A percentile compares a stretch with the other conserved stretches of the same genome.
Evolutionary conservation across 2,113 vertebrate species (phyloP).

Genomic region (Ifrita kowaldi): DNA sequence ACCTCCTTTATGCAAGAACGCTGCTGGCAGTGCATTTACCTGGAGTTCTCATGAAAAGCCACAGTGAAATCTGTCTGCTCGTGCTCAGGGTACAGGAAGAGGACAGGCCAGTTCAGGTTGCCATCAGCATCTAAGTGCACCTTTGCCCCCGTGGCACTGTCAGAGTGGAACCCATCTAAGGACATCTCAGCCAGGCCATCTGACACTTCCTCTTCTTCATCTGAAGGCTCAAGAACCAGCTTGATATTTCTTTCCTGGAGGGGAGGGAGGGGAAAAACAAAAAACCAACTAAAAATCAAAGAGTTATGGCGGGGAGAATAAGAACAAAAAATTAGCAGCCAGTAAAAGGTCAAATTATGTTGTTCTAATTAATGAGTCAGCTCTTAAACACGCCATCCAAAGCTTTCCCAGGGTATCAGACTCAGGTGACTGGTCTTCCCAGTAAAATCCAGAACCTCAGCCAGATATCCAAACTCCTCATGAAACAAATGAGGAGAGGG

Average conservation of each 20-base stretch:
- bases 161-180: slow-evolving; percentile 74
- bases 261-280: not conserved
- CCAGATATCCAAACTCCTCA: not conserved
- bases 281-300: not conserved
- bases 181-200: slow-evolving; percentile 64
- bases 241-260: slow-evolving; percentile 84
- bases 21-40: slow-evolving; percentile 65
- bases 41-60: slow-evolving; percentile 86
- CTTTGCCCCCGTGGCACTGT: slow-evolving; percentile 72
- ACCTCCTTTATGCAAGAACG: accelerated
- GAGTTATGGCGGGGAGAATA: not conserved
- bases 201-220: slow-evolving; percentile 67
- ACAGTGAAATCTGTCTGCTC: slow-evolving; percentile 91
- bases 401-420: not conserved
- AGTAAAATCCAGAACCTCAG: not conserved
- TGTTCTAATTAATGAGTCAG: not conserved
- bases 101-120: slow-evolving; percentile 87
- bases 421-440: not conserved
- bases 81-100: slow-evolving; percentile 92
- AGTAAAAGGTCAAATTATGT: not conserved
- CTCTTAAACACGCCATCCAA: not conserved
- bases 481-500: not conserved
- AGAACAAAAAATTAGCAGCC: not conserved
- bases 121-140: slow-evolving; percentile 83
- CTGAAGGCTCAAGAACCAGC: slow-evolving; percentile 43